Conservation (phyloP, 2,113 vertebrate species). For the Prochilodus magdalenae region DNA sequence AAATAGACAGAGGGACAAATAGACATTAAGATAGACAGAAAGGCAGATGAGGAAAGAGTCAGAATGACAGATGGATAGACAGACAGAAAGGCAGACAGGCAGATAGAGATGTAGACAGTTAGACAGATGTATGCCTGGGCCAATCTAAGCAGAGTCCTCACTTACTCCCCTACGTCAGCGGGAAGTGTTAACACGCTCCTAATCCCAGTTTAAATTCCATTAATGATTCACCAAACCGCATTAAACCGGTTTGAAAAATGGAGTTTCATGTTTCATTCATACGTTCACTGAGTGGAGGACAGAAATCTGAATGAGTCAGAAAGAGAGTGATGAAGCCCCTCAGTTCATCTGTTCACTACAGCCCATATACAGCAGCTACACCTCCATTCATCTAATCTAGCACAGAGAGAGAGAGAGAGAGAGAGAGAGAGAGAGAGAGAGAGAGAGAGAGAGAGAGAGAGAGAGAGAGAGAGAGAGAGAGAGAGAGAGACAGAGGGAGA, state of each 20-base stretch:
- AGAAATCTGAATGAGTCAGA: background rate
- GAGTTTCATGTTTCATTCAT: conserved; percentile 23
- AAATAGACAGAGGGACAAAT: too few species aligned
- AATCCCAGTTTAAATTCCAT: conserved; percentile 8
- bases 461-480: too few species aligned
- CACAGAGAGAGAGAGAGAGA: too few species aligned
- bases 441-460: too few species aligned
- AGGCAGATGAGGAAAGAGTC: too few species aligned
- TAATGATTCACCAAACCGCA: background rate
- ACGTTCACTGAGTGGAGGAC: background rate
- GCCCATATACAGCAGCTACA: background rate
- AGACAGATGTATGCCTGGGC: background rate
- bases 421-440: too few species aligned
- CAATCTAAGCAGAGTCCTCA: background rate
- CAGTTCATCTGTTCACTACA: too few species aligned
- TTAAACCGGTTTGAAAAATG: background rate
- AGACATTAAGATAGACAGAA: too few species aligned
- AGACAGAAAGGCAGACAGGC: too few species aligned
- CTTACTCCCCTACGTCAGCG: background rate
- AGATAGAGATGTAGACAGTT: background rate
- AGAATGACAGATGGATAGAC: too few species aligned
- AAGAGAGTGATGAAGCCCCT: background rate
- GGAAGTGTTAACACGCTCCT: background rate
- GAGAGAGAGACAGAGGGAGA: too few species aligned
- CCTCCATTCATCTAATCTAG: background rate